phyloP scores from a whole-genome alignment of 1,140 invertebrate species.

The Aphelenchoides fujianensis region DNA sequence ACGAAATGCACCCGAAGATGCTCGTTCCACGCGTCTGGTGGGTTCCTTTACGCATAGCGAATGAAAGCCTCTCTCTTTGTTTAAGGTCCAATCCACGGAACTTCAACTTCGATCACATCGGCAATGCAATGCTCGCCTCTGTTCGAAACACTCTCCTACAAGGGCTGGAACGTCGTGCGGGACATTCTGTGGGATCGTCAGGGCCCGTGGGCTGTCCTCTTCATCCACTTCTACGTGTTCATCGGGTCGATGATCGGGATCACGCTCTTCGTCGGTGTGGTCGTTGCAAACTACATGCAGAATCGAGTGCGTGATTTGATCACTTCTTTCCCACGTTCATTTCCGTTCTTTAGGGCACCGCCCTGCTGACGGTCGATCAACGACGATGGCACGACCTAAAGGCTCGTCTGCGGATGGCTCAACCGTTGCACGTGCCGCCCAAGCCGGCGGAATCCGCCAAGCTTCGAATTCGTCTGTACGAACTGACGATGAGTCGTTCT shows the following conservation, averaged over 20 bases:
- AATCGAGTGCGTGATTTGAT: slow-evolving; percentile 73
- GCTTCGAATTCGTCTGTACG: slow-evolving; percentile 89
- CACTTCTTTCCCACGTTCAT: neutral
- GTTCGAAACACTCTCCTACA: slow-evolving; percentile 97
- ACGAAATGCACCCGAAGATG: slow-evolving; percentile 84
- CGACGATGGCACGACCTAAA: slow-evolving; percentile 98
- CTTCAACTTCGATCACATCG: slow-evolving; percentile 86
- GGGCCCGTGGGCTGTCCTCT: slow-evolving; percentile 78
- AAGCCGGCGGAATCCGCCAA: slow-evolving; percentile 69
- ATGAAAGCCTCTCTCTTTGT: neutral
- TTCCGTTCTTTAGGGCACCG: slow-evolving; percentile 75
- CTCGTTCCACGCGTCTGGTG: slow-evolving; percentile 94
- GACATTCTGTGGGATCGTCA: slow-evolving; percentile 92
- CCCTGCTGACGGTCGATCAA: slow-evolving; percentile 95
- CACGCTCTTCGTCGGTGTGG: slow-evolving; percentile 90
- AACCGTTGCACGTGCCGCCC: slow-evolving; percentile 93
- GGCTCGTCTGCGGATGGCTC: slow-evolving; percentile 95
- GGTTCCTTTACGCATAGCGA: slow-evolving; percentile 13
- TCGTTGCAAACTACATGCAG: slow-evolving; percentile 99
- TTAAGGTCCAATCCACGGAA: slow-evolving; percentile 58
- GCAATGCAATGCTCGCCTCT: slow-evolving; percentile 94
- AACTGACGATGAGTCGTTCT: slow-evolving; percentile 91
- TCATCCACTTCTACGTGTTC: slow-evolving; percentile 98
- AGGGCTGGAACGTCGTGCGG: slow-evolving; percentile 97
- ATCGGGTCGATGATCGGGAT: slow-evolving; percentile 99